These are phyloP conservation scores for Acanthococcus lagerstroemiae DNA, from an alignment of 2,888 invertebrate species.

Conservation along the genomic window DNA sequence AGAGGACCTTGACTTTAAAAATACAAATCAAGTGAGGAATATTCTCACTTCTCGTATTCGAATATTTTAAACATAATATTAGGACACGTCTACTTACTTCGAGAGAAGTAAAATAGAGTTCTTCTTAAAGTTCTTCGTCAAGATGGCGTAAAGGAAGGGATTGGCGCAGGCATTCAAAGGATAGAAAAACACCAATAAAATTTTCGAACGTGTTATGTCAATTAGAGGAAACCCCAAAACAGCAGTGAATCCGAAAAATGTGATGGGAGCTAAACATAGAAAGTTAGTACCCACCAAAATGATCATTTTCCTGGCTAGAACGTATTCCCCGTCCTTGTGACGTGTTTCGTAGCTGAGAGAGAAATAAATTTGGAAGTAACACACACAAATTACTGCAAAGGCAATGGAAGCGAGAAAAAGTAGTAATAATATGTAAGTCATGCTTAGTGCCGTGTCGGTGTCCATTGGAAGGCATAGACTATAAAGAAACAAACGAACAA, in stretches of 20 bases:
- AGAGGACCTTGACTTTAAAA: no score
- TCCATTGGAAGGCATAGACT: constrained; percentile 85
- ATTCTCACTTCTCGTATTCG: no score
- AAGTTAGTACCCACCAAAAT: constrained; percentile 75
- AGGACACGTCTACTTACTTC: no score
- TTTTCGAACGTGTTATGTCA: constrained; percentile 67
- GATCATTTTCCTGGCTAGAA: constrained; percentile 82
- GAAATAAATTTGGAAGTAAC: constrained; percentile 76
- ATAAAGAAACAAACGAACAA: constrained; percentile 24
- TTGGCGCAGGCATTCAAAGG: constrained; percentile 87
- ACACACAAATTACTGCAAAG: constrained; percentile 71
- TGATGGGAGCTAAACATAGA: constrained; percentile 76
- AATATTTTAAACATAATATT: no score
- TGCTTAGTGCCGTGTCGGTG: constrained; percentile 56
- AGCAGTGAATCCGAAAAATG: constrained; percentile 79
- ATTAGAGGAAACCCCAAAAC: constrained; percentile 73
- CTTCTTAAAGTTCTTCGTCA: constrained; percentile 74
- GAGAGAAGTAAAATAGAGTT: constrained; percentile 60
- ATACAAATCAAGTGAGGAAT: no score
- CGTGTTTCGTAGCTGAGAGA: constrained; percentile 50
- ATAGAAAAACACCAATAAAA: constrained; percentile 79
- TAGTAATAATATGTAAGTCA: constrained; percentile 61
- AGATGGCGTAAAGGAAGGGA: constrained; percentile 82
- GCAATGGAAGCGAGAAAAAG: constrained; percentile 68
- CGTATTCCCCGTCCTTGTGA: constrained; percentile 52